These are phyloP conservation scores for Proterorhinus semilunaris DNA, from an alignment of 2,113 vertebrate species.

Conservation along the genomic window DNA sequence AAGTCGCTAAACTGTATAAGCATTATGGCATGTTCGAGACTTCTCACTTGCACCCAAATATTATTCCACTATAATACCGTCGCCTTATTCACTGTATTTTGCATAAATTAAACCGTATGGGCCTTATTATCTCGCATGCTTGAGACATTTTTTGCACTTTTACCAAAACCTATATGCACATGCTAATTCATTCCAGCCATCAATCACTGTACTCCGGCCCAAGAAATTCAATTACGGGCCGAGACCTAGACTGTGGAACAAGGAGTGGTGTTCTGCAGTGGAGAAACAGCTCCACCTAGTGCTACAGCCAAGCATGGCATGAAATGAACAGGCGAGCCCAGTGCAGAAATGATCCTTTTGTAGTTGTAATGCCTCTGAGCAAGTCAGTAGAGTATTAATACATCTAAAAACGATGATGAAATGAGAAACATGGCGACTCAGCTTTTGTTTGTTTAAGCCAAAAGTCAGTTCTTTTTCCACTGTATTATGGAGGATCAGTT, in stretches of 20 bases:
- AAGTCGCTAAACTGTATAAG: background rate
- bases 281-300: slow-evolving; percentile 74
- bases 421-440: too few species aligned
- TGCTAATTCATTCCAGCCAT: slow-evolving; percentile 73
- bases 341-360: background rate
- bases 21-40: background rate
- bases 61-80: background rate
- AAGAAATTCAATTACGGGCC: slow-evolving; percentile 68
- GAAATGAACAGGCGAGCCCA: background rate
- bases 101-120: slow-evolving; percentile 1
- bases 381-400: too few species aligned
- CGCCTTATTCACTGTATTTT: background rate
- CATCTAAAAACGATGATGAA: too few species aligned
- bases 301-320: background rate
- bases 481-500: too few species aligned
- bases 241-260: slow-evolving; percentile 20
- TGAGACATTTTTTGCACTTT: slow-evolving; percentile 65
- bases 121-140: slow-evolving; percentile 27
- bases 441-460: too few species aligned
- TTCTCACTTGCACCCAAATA: background rate
- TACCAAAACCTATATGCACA: slow-evolving; percentile 36
- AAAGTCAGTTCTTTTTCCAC: too few species aligned
- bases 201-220: slow-evolving; percentile 66
- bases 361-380: too few species aligned
- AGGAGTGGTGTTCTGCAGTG: slow-evolving; percentile 49